A percentile compares a stretch with the other conserved stretches of the same genome.
phyloP scores from a whole-genome alignment of 2,113 vertebrate genomes.

The Apodemus speciosus region DNA sequence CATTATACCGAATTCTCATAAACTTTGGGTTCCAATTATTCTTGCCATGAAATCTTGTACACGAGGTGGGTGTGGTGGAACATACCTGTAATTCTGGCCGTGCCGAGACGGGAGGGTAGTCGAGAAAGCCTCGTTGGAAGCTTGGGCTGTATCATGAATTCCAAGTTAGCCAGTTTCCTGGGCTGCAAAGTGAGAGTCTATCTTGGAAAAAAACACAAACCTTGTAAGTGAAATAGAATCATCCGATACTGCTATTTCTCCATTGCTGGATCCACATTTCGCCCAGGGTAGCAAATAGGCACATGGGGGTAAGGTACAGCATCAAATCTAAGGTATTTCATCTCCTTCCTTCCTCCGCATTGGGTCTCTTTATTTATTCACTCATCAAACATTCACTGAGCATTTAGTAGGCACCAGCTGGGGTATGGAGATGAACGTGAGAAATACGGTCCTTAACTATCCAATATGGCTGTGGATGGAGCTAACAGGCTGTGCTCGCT shows the following conservation, averaged over 20 bases:
- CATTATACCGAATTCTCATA: constrained; percentile 9
- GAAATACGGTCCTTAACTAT: neutral
- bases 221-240: constrained; percentile 47
- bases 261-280: neutral
- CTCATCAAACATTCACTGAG: constrained; percentile 48
- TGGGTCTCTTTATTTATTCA: neutral
- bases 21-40: constrained; percentile 34
- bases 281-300: neutral
- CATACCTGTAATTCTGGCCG: neutral
- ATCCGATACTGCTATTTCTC: neutral
- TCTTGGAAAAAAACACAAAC: neutral
- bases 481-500: neutral
- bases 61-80: neutral
- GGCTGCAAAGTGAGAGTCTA: neutral
- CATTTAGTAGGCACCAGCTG: neutral
- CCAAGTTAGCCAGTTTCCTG: neutral
- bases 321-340: neutral
- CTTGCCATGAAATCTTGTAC: constrained; percentile 34
- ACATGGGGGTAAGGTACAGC: neutral
- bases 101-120: neutral
- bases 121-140: neutral
- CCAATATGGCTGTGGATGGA: neutral
- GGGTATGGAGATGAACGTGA: neutral
- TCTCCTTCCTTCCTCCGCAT: no score
- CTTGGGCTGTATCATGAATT: neutral